A percentile compares a stretch with the other conserved stretches of the same genome.
Conservation (phyloP, 2,888 invertebrate genomes). For the Drosophila recens region DNA sequence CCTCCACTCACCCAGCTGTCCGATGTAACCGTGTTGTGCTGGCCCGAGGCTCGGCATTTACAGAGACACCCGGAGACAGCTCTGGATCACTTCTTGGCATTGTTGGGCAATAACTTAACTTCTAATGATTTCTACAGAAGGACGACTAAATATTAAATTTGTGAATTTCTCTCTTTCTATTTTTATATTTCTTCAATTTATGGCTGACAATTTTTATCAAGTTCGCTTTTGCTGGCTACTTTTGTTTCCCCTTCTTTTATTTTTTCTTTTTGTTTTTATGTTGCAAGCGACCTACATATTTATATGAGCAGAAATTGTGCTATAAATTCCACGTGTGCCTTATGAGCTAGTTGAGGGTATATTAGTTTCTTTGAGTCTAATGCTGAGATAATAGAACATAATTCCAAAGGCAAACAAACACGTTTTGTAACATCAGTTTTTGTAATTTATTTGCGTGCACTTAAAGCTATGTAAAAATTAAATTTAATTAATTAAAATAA, state of each 20-base stretch:
- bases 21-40: conserved; percentile 11
- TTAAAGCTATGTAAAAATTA: too few relatives aligned
- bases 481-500: too few relatives aligned
- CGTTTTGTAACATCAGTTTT: not conserved
- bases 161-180: not conserved
- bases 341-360: conserved; percentile 19
- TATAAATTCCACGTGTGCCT: conserved; percentile 11
- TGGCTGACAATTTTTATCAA: conserved; percentile 39
- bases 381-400: not conserved
- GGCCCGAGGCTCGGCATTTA: conserved; percentile 23
- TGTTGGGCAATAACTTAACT: conserved; percentile 48
- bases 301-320: conserved; percentile 47
- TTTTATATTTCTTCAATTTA: conserved; percentile 14
- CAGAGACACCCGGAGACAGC: conserved; percentile 17
- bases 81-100: conserved; percentile 4
- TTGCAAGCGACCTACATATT: conserved; percentile 41
- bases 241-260: conserved; percentile 2
- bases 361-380: conserved; percentile 6
- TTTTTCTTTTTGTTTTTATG: not conserved
- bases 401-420: too few relatives aligned
- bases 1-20: conserved; percentile 28
- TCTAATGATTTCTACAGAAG: not conserved
- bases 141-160: conserved; percentile 13
- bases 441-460: too few relatives aligned
- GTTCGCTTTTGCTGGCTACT: conserved; percentile 20